A percentile compares a stretch with the other conserved stretches of the same genome.
Conservation (phyloP, 2,888 invertebrate species). For the Tribolium freemani region DNA sequence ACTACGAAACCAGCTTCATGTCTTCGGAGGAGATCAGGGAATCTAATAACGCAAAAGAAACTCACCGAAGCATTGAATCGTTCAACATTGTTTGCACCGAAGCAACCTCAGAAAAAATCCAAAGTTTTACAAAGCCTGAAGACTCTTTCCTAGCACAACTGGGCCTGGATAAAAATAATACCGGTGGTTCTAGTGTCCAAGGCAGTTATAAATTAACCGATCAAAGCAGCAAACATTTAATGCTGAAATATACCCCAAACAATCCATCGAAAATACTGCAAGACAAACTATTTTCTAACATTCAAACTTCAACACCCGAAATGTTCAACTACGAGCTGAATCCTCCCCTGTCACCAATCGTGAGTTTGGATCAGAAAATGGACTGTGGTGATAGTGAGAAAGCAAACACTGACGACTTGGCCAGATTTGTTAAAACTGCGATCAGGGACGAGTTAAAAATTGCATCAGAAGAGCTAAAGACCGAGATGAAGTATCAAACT, state of each 20-base stretch:
- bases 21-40: slow-evolving; percentile 4
- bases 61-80: slow-evolving; percentile 1
- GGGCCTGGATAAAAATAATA: slow-evolving; percentile 50
- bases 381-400: background rate
- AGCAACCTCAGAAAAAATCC: background rate
- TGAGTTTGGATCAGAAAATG: background rate
- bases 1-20: slow-evolving; percentile 22
- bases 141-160: slow-evolving; percentile 61
- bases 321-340: slow-evolving; percentile 12
- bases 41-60: background rate
- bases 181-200: slow-evolving; percentile 8
- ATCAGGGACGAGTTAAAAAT: slow-evolving; percentile 53
- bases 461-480: slow-evolving; percentile 44
- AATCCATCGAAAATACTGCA: slow-evolving; percentile 11
- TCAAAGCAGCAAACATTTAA: background rate
- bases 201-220: background rate
- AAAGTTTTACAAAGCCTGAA: slow-evolving; percentile 36
- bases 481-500: slow-evolving; percentile 55
- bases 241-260: slow-evolving; percentile 3
- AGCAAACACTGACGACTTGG: slow-evolving; percentile 1
- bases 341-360: slow-evolving; percentile 42
- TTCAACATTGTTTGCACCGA: background rate
- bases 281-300: slow-evolving; percentile 34
- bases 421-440: slow-evolving; percentile 35
- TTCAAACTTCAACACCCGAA: slow-evolving; percentile 49